phyloP scores from a whole-genome alignment of 1,140 invertebrate genomes.

The Daktulosphaira vitifoliae region DNA sequence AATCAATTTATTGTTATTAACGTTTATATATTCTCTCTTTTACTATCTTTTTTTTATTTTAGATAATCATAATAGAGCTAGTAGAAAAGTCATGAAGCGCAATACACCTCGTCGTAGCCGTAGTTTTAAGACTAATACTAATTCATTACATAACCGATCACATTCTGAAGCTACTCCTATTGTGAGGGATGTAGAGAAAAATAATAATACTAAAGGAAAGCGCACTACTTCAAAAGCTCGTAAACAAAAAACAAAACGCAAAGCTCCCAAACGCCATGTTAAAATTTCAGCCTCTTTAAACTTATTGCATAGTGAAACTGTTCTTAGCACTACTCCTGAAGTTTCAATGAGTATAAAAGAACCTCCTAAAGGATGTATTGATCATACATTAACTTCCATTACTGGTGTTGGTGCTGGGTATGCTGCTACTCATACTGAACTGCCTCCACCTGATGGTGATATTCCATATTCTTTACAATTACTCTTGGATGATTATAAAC shows the following conservation, averaged over 20 bases:
- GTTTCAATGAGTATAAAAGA: constrained; percentile 53
- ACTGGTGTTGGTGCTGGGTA: constrained; percentile 48
- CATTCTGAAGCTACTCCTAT: constrained; percentile 10
- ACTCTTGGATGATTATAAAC: constrained; percentile 67
- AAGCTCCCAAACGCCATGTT: constrained; percentile 5
- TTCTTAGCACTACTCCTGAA: constrained; percentile 70
- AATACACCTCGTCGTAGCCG: constrained; percentile 20
- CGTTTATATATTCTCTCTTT: neutral
- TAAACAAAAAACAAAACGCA: constrained; percentile 18
- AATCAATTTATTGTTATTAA: neutral
- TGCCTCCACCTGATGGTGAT: constrained; percentile 62
- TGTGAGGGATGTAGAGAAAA: constrained; percentile 5
- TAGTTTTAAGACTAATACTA: constrained; percentile 15
- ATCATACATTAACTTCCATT: constrained; percentile 73
- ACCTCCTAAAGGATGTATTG: constrained; percentile 77
- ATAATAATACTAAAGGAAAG: constrained; percentile 3
- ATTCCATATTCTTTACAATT: constrained; percentile 79
- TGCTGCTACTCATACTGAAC: constrained; percentile 62
- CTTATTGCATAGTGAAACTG: constrained; percentile 78
- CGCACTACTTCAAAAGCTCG: neutral
- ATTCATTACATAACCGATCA: neutral
- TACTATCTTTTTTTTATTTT: neutral
- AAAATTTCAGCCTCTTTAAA: constrained; percentile 50
- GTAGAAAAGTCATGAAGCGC: constrained; percentile 26
- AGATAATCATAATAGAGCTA: constrained; percentile 13